Evolutionary conservation across 2,888 invertebrate genomes (phyloP).

Genomic region (Siphlonurus alternatus): DNA sequence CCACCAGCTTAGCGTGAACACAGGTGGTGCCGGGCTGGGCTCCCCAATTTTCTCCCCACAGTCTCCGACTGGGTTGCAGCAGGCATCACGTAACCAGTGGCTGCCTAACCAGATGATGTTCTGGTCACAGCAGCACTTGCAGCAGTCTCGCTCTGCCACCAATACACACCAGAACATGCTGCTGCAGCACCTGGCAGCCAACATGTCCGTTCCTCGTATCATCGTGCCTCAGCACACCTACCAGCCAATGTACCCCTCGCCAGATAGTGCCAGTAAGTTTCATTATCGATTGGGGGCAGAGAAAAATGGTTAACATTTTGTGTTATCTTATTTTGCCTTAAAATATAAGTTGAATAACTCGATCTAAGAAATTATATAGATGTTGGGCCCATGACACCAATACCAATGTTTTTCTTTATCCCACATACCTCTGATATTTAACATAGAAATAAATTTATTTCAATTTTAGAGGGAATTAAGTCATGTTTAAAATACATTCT

Average conservation of each 20-base stretch:
- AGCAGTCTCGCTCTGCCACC: background rate
- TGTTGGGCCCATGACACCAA: too few species aligned
- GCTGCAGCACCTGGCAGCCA: background rate
- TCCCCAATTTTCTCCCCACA: background rate
- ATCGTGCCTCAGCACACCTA: background rate
- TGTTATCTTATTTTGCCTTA: too few species aligned
- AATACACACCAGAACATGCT: background rate
- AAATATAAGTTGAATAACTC: too few species aligned
- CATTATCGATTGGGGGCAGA: background rate
- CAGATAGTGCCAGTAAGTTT: slow-evolving; percentile 1
- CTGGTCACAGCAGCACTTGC: background rate
- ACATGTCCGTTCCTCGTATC: background rate
- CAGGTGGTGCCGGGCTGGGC: background rate
- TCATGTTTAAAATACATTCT: too few species aligned
- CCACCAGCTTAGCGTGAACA: background rate
- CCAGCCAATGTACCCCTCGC: background rate
- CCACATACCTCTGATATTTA: too few species aligned
- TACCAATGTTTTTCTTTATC: too few species aligned
- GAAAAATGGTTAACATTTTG: too few species aligned
- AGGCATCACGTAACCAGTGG: too few species aligned
- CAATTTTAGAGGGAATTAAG: too few species aligned
- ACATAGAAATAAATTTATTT: too few species aligned
- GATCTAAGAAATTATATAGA: too few species aligned
- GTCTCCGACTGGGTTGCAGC: background rate
- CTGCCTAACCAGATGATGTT: background rate